Evolutionary conservation across 2,113 vertebrate genomes (phyloP), one percentile per base, ranked within the genome.

Genomic region (Nanorana parkeri): DNA sequence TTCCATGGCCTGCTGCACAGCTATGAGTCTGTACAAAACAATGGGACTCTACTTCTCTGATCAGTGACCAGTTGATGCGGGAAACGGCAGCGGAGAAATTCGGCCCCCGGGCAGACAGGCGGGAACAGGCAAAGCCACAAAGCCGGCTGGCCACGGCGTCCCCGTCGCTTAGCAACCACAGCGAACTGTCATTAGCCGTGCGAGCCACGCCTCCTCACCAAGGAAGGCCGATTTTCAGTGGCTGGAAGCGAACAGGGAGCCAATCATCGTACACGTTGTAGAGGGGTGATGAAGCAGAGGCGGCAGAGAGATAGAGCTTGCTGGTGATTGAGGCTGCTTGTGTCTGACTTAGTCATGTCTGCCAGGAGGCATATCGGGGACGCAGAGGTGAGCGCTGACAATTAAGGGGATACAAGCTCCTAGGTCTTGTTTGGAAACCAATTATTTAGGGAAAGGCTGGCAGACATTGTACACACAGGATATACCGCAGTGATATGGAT

Each of bases 141-240:
- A 41, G 6, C 17, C n/a, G 23, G 52, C 17, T 4, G 58, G 17
- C 19, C 41, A 28, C 47, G 24, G 80, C 80, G 80, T 81, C 80
- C 29, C 19, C 21, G 28, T 81, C 51, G 3, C 80, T 68, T 81
- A 81, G 80, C 80, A 81, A 81, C 80, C 26, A 28, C 47, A 5
- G 47, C 6, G 60, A 73, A 66, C 80, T 81, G 80, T 81, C 80
- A 81, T 51, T 3, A 36, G 28, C 41, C 13, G 19, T 17, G 7
- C 0, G 24, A 26, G 61, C 2, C 60, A 65, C 68, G 60, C 69
- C 80, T 24, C 47, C 60, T 47, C 2, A 17, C 26, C 0, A 2
- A 66, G 26, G 29, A 65, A 81, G n/a, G 4, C 1, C 19, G 5
- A 5, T n/a, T 58, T 20, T 17, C 17, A 72, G 63, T 81, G 24